Evolutionary conservation across 92 coral and sea anemone genomes (phyloP).

Genomic region (Pocillopora grandis): DNA sequence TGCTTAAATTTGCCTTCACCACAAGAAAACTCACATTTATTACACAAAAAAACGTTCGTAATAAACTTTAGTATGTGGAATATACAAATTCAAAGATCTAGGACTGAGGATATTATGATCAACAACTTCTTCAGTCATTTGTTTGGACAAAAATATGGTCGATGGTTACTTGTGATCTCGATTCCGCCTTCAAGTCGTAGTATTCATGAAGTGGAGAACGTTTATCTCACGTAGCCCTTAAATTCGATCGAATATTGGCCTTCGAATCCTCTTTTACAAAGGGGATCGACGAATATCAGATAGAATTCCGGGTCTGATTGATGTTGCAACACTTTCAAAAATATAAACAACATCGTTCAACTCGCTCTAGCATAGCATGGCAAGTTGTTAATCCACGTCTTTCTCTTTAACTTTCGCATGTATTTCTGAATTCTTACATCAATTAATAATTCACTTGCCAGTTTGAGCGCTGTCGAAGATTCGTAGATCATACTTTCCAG

Average conservation of each 20-base stretch:
- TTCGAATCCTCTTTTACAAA: too few species aligned
- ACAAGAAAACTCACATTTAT: too few species aligned
- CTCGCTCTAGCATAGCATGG: not conserved
- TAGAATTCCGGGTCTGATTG: not conserved
- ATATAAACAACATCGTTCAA: not conserved
- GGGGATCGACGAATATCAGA: not conserved
- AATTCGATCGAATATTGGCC: not conserved
- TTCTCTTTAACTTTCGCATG: not conserved
- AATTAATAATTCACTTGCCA: conserved; percentile 49
- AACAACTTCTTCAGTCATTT: too few species aligned
- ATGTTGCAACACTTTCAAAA: not conserved
- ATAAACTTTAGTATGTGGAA: not conserved
- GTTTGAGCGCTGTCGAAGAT: conserved; percentile 64
- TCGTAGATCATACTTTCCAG: conserved; percentile 66
- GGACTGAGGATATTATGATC: too few species aligned
- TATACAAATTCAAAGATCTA: too few species aligned
- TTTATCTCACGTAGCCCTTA: not conserved
- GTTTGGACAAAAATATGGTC: too few species aligned
- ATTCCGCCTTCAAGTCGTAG: too few species aligned
- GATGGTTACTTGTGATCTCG: too few species aligned
- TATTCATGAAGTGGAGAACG: not conserved
- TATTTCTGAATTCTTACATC: not conserved
- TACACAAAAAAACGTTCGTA: not conserved
- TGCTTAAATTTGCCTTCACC: too few species aligned
- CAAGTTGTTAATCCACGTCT: not conserved